Conservation (phyloP, 2,888 invertebrate genomes). For the Trissolcus japonicus region DNA sequence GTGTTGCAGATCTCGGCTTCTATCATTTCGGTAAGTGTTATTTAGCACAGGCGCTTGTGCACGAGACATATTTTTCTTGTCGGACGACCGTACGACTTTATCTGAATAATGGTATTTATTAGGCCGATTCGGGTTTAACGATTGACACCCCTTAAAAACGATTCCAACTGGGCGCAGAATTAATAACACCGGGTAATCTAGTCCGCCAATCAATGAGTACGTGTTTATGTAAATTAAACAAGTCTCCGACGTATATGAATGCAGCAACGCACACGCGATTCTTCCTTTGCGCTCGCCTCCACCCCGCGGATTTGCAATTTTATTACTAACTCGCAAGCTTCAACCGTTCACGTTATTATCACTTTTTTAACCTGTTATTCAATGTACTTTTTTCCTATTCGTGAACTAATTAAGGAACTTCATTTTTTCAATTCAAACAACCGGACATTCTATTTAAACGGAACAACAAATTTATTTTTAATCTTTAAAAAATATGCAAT, state of each 20-base stretch:
- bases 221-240: conserved; percentile 73
- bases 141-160: conserved; percentile 55
- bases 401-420: no score
- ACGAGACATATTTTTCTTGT: conserved; percentile 22
- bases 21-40: conserved; percentile 67
- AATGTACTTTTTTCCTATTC: no score
- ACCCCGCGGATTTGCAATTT: conserved; percentile 61
- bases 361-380: no score
- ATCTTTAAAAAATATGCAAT: no score
- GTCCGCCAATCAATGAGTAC: conserved; percentile 72
- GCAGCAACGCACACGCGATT: conserved; percentile 63
- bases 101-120: conserved; percentile 56
- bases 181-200: conserved; percentile 69
- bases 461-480: no score
- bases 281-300: conserved; percentile 59
- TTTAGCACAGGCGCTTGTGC: conserved; percentile 26
- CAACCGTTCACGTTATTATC: no score
- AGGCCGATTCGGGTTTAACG: conserved; percentile 49
- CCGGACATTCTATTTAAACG: no score
- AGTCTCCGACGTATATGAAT: conserved; percentile 65
- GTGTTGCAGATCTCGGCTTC: conserved; percentile 61
- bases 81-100: conserved; percentile 32
- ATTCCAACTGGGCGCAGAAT: conserved; percentile 66
- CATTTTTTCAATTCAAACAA: no score
- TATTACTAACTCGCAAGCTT: conserved; percentile 45